Conservation (phyloP, 2,113 vertebrate species). For the Rallus limicola region DNA sequence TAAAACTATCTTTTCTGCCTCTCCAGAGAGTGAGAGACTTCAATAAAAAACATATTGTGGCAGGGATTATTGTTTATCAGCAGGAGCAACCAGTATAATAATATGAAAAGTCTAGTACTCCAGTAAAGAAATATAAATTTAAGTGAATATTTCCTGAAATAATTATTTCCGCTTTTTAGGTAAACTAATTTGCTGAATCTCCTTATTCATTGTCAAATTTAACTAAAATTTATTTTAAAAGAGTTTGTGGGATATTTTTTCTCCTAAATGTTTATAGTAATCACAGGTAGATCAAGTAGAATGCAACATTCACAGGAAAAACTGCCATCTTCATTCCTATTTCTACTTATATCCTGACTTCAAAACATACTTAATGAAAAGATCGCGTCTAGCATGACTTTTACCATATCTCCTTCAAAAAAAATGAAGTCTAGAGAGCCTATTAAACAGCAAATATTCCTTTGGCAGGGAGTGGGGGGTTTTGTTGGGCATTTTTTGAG, state of each 20-base stretch:
- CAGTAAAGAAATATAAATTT: not conserved
- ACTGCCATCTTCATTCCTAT: not conserved
- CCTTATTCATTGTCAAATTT: not conserved
- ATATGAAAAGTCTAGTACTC: not conserved
- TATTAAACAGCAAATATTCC: not conserved
- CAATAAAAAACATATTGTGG: not conserved
- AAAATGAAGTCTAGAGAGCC: not conserved
- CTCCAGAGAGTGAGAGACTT: not conserved
- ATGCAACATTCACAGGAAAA: not conserved
- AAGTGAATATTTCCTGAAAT: not conserved
- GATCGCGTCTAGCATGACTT: not conserved
- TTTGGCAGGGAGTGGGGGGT: not conserved
- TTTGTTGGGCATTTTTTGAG: accelerated
- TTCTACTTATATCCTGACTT: not conserved
- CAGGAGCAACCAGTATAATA: accelerated
- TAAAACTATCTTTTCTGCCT: not conserved
- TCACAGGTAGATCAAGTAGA: not conserved
- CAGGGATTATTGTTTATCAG: not conserved
- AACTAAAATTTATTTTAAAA: not conserved
- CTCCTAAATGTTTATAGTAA: not conserved
- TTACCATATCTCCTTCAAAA: not conserved
- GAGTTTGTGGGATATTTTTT: not conserved
- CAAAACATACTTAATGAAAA: not conserved
- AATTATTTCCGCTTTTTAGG: not conserved
- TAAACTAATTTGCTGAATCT: not conserved